Percentiles rank a stretch among this genome's conserved stretches.
Evolutionary conservation across 2,113 vertebrate genomes (phyloP).

Genomic region (Eulemur rufifrons): DNA sequence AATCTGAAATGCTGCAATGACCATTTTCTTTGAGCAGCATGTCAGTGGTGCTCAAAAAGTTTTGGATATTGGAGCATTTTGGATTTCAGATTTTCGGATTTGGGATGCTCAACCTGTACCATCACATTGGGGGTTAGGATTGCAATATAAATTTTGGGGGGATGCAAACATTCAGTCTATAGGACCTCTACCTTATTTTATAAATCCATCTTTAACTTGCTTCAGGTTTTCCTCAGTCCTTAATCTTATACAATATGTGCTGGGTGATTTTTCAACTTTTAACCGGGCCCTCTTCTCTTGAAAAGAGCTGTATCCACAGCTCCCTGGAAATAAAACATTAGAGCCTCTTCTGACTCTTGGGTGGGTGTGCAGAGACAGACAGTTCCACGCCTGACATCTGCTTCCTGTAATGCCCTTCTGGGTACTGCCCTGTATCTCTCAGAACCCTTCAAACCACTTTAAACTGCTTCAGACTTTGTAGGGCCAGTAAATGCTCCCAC

Average conservation of each 20-base stretch:
- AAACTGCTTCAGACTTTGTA: not conserved
- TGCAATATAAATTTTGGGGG: not conserved
- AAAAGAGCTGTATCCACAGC: not conserved
- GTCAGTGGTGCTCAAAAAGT: not conserved
- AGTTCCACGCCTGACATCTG: not conserved
- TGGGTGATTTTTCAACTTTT: not conserved
- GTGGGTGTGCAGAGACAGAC: not conserved
- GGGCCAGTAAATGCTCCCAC: not conserved
- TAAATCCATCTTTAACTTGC: not conserved
- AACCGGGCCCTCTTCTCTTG: not conserved
- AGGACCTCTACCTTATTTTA: not conserved
- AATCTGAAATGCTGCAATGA: not conserved
- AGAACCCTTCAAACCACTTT: not conserved
- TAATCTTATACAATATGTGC: not conserved
- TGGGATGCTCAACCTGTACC: not conserved
- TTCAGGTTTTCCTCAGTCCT: not conserved
- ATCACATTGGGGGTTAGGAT: not conserved
- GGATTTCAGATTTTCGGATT: not conserved
- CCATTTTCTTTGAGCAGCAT: not conserved
- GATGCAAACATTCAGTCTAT: not conserved
- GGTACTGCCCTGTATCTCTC: not conserved
- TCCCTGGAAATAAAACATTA: not conserved
- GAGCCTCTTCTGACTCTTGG: not conserved
- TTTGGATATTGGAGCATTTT: not conserved
- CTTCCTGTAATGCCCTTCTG: not conserved